These are phyloP conservation scores for Chloromyia formosa DNA, from an alignment of 2,888 invertebrate genomes.

Conservation along the genomic window DNA sequence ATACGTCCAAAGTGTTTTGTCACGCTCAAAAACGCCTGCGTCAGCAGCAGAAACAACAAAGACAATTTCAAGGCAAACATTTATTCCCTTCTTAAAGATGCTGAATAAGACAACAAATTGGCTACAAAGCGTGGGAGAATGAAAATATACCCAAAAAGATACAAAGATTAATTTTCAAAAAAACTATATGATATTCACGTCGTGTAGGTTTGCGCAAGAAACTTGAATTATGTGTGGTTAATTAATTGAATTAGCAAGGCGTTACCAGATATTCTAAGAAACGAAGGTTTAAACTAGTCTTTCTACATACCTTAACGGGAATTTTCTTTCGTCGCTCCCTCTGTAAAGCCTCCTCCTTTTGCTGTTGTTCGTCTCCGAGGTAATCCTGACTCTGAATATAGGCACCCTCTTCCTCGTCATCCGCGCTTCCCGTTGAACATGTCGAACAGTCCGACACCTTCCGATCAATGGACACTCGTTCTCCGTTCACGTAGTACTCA, in stretches of 20 bases:
- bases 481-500: slow-evolving; percentile 65
- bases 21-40: background rate
- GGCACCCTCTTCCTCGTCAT: slow-evolving; percentile 69
- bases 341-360: slow-evolving; percentile 7
- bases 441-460: slow-evolving; percentile 79
- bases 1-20: too few relatives aligned
- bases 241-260: background rate
- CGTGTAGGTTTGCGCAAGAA: background rate
- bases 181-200: too few relatives aligned
- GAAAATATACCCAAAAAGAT: background rate
- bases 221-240: background rate
- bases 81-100: background rate
- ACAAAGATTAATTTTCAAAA: background rate
- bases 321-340: slow-evolving; percentile 16
- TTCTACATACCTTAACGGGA: slow-evolving; percentile 27
- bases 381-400: slow-evolving; percentile 53
- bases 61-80: background rate
- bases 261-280: too few relatives aligned
- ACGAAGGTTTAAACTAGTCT: background rate
- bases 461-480: slow-evolving; percentile 69
- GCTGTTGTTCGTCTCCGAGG: slow-evolving; percentile 26
- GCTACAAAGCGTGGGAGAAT: background rate
- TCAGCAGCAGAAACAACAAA: slow-evolving; percentile 3
- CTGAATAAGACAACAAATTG: background rate
- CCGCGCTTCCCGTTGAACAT: slow-evolving; percentile 77